Conservation (phyloP, 2,797 vertebrate genomes). For the Diplodus puntazzo region DNA sequence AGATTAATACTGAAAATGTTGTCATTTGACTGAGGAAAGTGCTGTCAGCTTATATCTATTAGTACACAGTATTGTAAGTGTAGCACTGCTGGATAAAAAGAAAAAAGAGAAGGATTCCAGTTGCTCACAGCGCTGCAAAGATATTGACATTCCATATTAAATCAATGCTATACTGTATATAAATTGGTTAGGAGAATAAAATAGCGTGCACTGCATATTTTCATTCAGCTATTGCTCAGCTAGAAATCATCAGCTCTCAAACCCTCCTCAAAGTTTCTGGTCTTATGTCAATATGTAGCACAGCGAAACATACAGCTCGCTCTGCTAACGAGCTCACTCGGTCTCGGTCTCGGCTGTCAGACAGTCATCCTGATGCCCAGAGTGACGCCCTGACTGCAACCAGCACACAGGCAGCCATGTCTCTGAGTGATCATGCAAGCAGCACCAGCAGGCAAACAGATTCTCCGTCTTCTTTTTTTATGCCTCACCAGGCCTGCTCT, state of each 20-base stretch:
- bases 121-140: background rate
- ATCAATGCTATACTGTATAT: background rate
- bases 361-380: conserved; percentile 48
- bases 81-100: background rate
- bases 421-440: conserved; percentile 57
- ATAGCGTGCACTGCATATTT: background rate
- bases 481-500: conserved; percentile 54
- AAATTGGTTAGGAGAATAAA: conserved; percentile 1
- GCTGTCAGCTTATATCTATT: background rate
- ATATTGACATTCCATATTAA: background rate
- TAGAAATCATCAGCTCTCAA: conserved; percentile 26
- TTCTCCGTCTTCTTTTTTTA: conserved; percentile 53
- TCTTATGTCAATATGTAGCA: conserved; percentile 33
- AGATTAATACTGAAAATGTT: conserved; percentile 11
- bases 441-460: conserved; percentile 63
- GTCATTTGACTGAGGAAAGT: conserved; percentile 14
- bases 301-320: conserved; percentile 28
- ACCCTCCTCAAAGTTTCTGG: background rate
- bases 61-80: background rate
- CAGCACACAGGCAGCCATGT: conserved; percentile 50
- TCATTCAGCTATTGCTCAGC: conserved; percentile 24
- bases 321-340: conserved; percentile 57
- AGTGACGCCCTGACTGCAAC: conserved; percentile 30
- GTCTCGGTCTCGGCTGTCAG: conserved; percentile 51
- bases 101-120: background rate